Percentiles rank a stretch among this genome's conserved stretches.
Evolutionary conservation across 2,888 invertebrate genomes (phyloP).

Genomic region (Strigamia transsilvanica): DNA sequence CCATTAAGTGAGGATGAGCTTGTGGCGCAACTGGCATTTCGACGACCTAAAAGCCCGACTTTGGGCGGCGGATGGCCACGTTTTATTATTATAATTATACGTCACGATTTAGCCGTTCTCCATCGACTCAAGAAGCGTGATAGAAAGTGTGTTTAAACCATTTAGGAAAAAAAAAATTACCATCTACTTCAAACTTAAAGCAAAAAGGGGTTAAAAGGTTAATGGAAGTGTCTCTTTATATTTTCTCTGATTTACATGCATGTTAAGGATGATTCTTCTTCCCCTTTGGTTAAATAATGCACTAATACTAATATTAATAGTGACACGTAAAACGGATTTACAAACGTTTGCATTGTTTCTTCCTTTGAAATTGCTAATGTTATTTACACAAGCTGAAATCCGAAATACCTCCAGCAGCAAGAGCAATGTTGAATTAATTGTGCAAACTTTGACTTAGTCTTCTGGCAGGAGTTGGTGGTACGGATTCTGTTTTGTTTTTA

Average conservation of each 20-base stretch:
- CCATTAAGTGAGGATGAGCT: slow-evolving; percentile 46
- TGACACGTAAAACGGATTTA: neutral
- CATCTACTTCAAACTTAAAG: slow-evolving; percentile 1
- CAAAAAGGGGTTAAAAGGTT: slow-evolving; percentile 24
- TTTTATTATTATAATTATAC: slow-evolving; percentile 49
- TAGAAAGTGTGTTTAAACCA: slow-evolving; percentile 48
- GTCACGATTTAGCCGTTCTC: slow-evolving; percentile 28
- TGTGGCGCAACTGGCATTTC: slow-evolving; percentile 45
- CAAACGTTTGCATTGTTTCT: too few species aligned
- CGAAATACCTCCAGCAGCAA: too few species aligned
- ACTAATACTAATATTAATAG: neutral
- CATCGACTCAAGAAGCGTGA: slow-evolving; percentile 23
- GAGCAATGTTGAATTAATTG: too few species aligned
- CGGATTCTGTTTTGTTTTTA: too few species aligned
- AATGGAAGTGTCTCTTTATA: neutral
- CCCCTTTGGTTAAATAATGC: neutral
- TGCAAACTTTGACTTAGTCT: too few species aligned
- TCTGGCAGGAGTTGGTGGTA: too few species aligned
- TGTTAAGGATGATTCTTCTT: neutral
- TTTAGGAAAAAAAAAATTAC: slow-evolving; percentile 33
- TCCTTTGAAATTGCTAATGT: too few species aligned
- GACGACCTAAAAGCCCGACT: slow-evolving; percentile 41
- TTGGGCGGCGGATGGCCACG: slow-evolving; percentile 43
- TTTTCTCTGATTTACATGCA: neutral
- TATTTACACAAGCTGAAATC: too few species aligned